phyloP scores from a whole-genome alignment of 2,888 invertebrate species.

The Stenodema calcarata region DNA sequence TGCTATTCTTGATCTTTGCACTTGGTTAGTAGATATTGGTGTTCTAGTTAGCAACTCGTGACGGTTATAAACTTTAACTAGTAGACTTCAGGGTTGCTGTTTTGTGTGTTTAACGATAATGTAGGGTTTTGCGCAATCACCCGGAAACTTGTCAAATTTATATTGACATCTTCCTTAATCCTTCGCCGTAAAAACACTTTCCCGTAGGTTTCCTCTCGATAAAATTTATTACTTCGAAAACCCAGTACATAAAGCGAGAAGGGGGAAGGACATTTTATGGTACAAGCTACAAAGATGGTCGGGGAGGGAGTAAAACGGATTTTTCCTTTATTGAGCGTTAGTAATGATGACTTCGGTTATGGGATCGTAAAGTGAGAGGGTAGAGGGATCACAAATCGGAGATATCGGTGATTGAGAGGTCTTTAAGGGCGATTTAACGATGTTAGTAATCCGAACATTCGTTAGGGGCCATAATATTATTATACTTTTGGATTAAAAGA shows the following conservation, averaged over 20 bases:
- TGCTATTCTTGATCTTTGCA: no score
- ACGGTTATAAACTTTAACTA: no score
- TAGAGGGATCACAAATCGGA: not conserved
- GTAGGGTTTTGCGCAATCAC: not conserved
- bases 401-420: not conserved
- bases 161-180: not conserved
- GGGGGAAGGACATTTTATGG: not conserved
- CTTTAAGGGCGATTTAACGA: no score
- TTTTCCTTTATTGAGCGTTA: not conserved
- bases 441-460: no score
- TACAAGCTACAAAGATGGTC: not conserved
- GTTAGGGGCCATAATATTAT: no score
- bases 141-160: not conserved
- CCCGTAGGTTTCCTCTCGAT: not conserved
- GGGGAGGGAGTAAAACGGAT: constrained; percentile 29
- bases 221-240: constrained; percentile 18
- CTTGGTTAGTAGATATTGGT: no score
- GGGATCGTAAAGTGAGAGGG: not conserved
- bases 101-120: not conserved
- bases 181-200: not conserved
- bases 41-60: no score
- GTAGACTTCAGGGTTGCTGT: no score
- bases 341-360: constrained; percentile 6
- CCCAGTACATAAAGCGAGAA: not conserved
- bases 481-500: no score